Evolutionary conservation across 1,140 invertebrate genomes (phyloP).

Genomic region (Pygmarrhopalites habei): DNA sequence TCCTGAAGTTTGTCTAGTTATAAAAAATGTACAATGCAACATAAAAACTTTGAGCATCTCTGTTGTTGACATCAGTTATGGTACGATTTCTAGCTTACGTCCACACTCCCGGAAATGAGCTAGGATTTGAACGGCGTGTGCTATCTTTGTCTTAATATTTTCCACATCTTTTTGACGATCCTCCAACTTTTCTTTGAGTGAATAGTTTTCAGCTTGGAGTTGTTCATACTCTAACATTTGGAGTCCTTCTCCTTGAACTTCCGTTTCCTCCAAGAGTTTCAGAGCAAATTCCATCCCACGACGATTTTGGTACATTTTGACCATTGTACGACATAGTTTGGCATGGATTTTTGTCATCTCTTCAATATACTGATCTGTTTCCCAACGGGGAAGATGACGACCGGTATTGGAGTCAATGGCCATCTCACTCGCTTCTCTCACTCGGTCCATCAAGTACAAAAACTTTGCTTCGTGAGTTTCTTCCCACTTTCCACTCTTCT

Average conservation of each 20-base stretch:
- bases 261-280: slow-evolving; percentile 20
- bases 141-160: slow-evolving; percentile 27
- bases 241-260: slow-evolving; percentile 24
- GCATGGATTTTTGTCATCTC: slow-evolving; percentile 19
- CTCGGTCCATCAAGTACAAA: slow-evolving; percentile 3
- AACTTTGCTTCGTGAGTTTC: slow-evolving; percentile 3
- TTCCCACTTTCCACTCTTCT: slow-evolving; percentile 6
- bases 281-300: slow-evolving; percentile 23
- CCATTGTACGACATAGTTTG: slow-evolving; percentile 18
- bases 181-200: slow-evolving; percentile 21
- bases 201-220: slow-evolving; percentile 23
- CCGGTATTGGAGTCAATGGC: slow-evolving; percentile 27
- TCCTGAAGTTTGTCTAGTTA: too few relatives aligned
- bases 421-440: slow-evolving; percentile 14
- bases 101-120: slow-evolving; percentile 27
- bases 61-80: not conserved
- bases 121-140: slow-evolving; percentile 26
- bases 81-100: not conserved
- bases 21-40: not conserved
- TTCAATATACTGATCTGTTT: slow-evolving; percentile 21
- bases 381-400: slow-evolving; percentile 15
- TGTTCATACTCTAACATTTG: slow-evolving; percentile 30
- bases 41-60: too few relatives aligned
- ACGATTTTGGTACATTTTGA: slow-evolving; percentile 18
- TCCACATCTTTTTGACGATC: slow-evolving; percentile 23